Evolutionary conservation across 2,888 invertebrate species (phyloP).

Genomic region (Choreutis nemorana): DNA sequence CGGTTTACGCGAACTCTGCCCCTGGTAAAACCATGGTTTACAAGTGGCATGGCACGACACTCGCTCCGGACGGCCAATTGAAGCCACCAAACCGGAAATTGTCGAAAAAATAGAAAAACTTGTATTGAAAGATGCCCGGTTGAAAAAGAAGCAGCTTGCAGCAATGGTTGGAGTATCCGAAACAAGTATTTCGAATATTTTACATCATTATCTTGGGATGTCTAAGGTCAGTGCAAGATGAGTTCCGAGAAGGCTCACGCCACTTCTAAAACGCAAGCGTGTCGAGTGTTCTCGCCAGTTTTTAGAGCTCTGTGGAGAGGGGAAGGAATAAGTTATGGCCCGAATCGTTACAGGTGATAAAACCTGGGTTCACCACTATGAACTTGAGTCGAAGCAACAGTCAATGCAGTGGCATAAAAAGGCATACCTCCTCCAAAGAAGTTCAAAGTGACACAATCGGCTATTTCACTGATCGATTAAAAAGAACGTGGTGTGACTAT

Average conservation of each 20-base stretch:
- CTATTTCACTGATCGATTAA: no score
- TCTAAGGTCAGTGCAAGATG: constrained; percentile 18
- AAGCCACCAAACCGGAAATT: constrained; percentile 4
- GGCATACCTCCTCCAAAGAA: no score
- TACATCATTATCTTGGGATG: no score
- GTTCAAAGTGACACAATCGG: no score
- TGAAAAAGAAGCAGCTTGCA: constrained; percentile 9
- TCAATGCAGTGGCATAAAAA: no score
- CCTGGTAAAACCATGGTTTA: constrained; percentile 14
- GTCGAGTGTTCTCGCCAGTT: constrained; percentile 7
- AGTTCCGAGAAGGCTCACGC: constrained; percentile 18
- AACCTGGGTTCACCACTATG: constrained; percentile 17
- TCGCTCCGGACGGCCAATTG: constrained; percentile 8
- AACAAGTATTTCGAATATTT: constrained; percentile 10
- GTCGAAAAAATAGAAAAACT: constrained; percentile 6
- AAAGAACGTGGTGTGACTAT: no score
- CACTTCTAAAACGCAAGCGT: constrained; percentile 14
- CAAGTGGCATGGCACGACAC: constrained; percentile 10
- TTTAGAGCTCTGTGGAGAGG: constrained; percentile 7
- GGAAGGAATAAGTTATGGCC: neutral
- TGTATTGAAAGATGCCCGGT: constrained; percentile 7
- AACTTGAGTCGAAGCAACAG: constrained; percentile 15
- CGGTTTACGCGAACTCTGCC: constrained; percentile 11
- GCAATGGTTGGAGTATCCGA: constrained; percentile 11
- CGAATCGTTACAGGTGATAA: constrained; percentile 11